A percentile compares a stretch with the other conserved stretches of the same genome.
These are phyloP conservation scores for Euspilapteryx auroguttella DNA, from an alignment of 2,888 invertebrate species.

Conservation along the genomic window DNA sequence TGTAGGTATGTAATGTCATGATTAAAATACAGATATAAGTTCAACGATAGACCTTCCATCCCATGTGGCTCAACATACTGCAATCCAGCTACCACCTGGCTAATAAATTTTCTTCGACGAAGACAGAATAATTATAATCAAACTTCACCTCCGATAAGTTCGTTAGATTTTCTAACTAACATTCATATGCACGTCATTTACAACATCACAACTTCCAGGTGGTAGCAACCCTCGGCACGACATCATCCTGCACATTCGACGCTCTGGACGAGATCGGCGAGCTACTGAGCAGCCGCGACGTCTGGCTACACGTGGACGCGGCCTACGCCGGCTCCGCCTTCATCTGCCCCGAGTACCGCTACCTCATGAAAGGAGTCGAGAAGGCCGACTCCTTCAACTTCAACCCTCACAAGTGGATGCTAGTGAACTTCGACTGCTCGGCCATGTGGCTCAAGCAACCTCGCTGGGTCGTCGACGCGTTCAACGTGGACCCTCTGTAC, in stretches of 20 bases:
- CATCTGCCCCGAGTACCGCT: slow-evolving; percentile 94
- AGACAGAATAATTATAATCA: no score
- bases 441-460: slow-evolving; percentile 95
- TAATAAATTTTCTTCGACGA: no score
- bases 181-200: no score
- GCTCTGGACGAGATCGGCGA: slow-evolving; percentile 84
- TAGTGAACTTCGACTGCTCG: slow-evolving; percentile 99
- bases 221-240: slow-evolving; percentile 91
- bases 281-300: slow-evolving; percentile 73
- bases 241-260: slow-evolving; percentile 95
- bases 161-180: no score
- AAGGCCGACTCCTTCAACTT: slow-evolving; percentile 96
- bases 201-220: slow-evolving; percentile 56
- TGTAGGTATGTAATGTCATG: no score
- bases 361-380: slow-evolving; percentile 86
- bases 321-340: slow-evolving; percentile 97
- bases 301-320: slow-evolving; percentile 97
- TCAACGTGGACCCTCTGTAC: slow-evolving; percentile 97
- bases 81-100: no score
- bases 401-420: slow-evolving; percentile 98
- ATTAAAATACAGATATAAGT: no score
- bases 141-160: no score
- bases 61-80: no score
- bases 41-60: no score
- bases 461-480: slow-evolving; percentile 88